These are phyloP conservation scores for Noctilio leporinus DNA, from an alignment of 2,113 vertebrate genomes.

Conservation along the genomic window DNA sequence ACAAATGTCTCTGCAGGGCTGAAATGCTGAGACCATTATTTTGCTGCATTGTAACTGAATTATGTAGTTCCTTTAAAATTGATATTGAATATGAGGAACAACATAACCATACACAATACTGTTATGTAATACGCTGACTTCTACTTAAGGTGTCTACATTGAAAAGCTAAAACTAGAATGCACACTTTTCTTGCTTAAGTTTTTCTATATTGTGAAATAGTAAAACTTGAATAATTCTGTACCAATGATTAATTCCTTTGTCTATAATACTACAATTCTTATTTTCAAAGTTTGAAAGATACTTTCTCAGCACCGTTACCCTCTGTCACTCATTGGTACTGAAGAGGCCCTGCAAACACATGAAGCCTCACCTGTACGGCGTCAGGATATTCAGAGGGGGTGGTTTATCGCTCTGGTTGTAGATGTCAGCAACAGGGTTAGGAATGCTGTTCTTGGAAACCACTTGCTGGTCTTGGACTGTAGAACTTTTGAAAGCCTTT, in stretches of 20 bases:
- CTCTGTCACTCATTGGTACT: neutral
- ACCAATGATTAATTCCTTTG: neutral
- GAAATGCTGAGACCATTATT: neutral
- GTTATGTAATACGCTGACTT: neutral
- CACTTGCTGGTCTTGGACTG: slow-evolving; percentile 96
- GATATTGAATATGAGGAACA: neutral
- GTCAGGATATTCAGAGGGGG: slow-evolving; percentile 95
- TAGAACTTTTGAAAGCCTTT: slow-evolving; percentile 98
- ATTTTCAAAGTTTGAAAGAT: neutral
- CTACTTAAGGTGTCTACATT: neutral
- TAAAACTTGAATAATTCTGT: neutral
- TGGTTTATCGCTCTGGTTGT: slow-evolving; percentile 93
- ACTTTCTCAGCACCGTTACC: neutral
- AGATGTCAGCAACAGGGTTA: slow-evolving; percentile 92
- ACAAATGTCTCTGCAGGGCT: neutral
- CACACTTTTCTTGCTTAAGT: neutral
- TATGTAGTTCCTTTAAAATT: neutral
- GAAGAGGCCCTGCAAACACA: accelerated
- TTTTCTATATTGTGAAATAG: neutral
- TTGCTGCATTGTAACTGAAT: neutral
- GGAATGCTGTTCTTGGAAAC: slow-evolving; percentile 96
- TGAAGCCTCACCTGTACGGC: slow-evolving; percentile 86
- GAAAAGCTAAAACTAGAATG: neutral
- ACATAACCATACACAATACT: neutral
- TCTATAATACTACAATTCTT: neutral